These are phyloP conservation scores for Pinna nobilis DNA, from an alignment of 1,140 invertebrate genomes.

Conservation along the genomic window DNA sequence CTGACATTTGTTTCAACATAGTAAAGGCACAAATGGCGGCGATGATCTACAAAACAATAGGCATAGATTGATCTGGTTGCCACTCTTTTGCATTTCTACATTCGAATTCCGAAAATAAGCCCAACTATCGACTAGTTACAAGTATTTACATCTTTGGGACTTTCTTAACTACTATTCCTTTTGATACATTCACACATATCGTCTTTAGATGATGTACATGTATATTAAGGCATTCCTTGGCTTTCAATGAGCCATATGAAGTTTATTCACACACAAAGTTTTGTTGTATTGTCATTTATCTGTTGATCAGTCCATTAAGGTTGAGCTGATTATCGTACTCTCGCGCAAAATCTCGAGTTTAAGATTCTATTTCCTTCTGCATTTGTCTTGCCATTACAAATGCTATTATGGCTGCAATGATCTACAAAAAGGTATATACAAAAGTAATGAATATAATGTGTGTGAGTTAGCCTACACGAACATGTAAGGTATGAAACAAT, in stretches of 20 bases:
- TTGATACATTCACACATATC: not conserved
- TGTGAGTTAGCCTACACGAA: not conserved
- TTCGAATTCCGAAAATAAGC: no score
- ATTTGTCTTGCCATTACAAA: slow-evolving; percentile 28
- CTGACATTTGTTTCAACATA: not conserved
- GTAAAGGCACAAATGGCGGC: slow-evolving; percentile 6
- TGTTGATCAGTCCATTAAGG: no score
- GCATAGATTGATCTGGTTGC: not conserved
- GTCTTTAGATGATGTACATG: not conserved
- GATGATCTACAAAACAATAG: slow-evolving; percentile 4
- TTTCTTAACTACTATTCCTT: not conserved
- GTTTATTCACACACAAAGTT: not conserved
- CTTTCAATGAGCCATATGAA: not conserved
- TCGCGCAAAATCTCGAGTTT: no score
- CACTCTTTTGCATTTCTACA: not conserved
- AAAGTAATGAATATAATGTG: not conserved
- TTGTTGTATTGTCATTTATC: not conserved
- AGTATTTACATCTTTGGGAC: not conserved
- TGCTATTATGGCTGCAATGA: slow-evolving; percentile 21
- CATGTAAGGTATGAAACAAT: not conserved
- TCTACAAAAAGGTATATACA: slow-evolving; percentile 9
- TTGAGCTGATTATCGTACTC: no score
- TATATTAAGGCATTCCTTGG: slow-evolving; percentile 10
- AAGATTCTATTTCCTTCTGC: slow-evolving; percentile 20
- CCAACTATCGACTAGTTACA: no score